These are phyloP conservation scores for Oligia strigilis DNA, from an alignment of 2,888 invertebrate species.

Conservation along the genomic window DNA sequence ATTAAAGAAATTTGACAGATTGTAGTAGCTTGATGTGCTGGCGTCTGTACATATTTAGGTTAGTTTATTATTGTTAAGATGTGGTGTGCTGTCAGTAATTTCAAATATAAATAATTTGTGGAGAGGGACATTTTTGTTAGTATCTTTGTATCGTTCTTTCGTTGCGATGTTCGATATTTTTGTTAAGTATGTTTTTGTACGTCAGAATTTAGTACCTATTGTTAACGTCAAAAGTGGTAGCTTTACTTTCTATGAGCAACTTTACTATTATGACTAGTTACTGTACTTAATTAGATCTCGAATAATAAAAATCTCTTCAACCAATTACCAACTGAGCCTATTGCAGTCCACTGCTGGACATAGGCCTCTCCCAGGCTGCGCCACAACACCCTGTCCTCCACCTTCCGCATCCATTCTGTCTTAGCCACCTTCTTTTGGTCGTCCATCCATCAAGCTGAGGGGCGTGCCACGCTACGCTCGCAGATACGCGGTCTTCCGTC, in stretches of 20 bases:
- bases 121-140: neutral
- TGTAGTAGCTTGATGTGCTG: too few relatives aligned
- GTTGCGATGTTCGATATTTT: neutral
- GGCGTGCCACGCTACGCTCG: too few relatives aligned
- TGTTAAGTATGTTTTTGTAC: neutral
- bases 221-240: neutral
- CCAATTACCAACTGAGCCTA: too few relatives aligned
- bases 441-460: too few relatives aligned
- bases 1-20: too few relatives aligned
- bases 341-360: too few relatives aligned
- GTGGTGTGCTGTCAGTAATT: constrained; percentile 35
- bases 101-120: neutral
- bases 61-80: constrained; percentile 12
- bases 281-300: neutral
- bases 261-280: neutral
- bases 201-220: constrained; percentile 1
- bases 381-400: too few relatives aligned
- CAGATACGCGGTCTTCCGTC: too few relatives aligned
- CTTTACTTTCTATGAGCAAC: neutral
- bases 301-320: neutral
- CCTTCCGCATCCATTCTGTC: too few relatives aligned
- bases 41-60: neutral
- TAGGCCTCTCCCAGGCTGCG: too few relatives aligned
- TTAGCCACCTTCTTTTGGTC: too few relatives aligned
- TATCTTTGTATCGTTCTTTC: constrained; percentile 2